Evolutionary conservation across 2,797 vertebrate genomes (phyloP).

Genomic region (Rhabdomys pumilio): DNA sequence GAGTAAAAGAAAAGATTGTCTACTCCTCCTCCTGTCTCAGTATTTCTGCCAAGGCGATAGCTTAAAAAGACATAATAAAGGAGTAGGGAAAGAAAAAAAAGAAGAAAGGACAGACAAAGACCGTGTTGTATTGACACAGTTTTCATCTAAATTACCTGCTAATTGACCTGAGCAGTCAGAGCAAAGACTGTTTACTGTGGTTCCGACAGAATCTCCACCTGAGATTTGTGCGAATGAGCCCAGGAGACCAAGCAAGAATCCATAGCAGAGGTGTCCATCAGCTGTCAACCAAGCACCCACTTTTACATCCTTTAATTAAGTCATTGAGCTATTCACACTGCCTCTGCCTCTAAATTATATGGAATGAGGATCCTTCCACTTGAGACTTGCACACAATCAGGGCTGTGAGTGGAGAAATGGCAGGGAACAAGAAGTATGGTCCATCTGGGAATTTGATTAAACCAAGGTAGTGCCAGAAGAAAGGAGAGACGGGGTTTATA

Average conservation of each 20-base stretch:
- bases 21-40: neutral
- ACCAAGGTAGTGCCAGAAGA: neutral
- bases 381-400: neutral
- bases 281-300: neutral
- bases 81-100: neutral
- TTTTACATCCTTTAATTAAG: slow-evolving; percentile 72
- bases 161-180: slow-evolving; percentile 43
- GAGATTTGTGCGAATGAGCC: neutral
- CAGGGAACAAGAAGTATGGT: neutral
- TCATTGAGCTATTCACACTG: slow-evolving; percentile 31
- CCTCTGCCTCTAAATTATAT: slow-evolving; percentile 65
- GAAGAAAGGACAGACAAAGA: neutral
- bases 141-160: slow-evolving; percentile 51
- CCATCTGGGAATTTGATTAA: slow-evolving; percentile 18
- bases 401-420: neutral
- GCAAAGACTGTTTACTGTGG: slow-evolving; percentile 17
- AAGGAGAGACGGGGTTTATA: no score
- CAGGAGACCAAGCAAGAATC: neutral
- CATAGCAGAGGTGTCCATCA: neutral
- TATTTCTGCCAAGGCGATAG: neutral
- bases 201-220: slow-evolving; percentile 15
- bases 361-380: slow-evolving; percentile 43
- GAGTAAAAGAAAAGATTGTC: neutral
- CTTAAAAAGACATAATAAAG: neutral
- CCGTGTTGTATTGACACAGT: slow-evolving; percentile 5